Percentiles rank a stretch among this genome's conserved stretches.
Conservation (phyloP, 2,888 invertebrate genomes). For the Lasioglossum calceatum region DNA sequence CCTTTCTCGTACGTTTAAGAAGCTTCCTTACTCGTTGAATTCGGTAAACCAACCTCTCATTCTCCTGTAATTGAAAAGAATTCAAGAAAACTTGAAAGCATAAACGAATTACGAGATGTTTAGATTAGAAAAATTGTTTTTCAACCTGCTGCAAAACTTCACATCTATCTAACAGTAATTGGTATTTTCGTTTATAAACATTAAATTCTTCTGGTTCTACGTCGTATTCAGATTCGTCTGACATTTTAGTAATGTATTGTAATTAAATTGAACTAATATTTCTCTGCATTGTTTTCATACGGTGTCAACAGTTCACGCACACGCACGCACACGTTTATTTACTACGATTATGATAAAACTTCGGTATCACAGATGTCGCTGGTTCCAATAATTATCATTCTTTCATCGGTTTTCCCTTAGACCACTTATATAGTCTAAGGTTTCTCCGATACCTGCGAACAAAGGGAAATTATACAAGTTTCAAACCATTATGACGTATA, state of each 20-base stretch:
- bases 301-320: slow-evolving; percentile 32
- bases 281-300: slow-evolving; percentile 58
- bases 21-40: slow-evolving; percentile 90
- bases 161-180: slow-evolving; percentile 90
- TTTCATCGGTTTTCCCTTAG: background rate
- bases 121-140: slow-evolving; percentile 5
- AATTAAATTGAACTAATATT: slow-evolving; percentile 51
- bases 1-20: slow-evolving; percentile 88
- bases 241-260: slow-evolving; percentile 81
- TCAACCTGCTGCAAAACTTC: slow-evolving; percentile 88
- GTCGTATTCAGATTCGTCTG: slow-evolving; percentile 87
- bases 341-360: slow-evolving; percentile 41
- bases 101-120: background rate
- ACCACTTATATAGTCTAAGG: too few relatives aligned
- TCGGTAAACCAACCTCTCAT: slow-evolving; percentile 89
- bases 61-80: slow-evolving; percentile 85
- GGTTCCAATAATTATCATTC: slow-evolving; percentile 15
- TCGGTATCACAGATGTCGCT: slow-evolving; percentile 54
- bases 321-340: slow-evolving; percentile 40
- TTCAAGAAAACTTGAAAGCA: slow-evolving; percentile 6
- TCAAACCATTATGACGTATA: background rate
- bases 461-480: background rate
- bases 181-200: slow-evolving; percentile 90
- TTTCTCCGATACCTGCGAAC: background rate
- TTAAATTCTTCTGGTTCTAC: slow-evolving; percentile 87